These are phyloP conservation scores for Eucidaris tribuloides DNA, from an alignment of 35 echinoderm and acorn worm species.

Conservation along the genomic window DNA sequence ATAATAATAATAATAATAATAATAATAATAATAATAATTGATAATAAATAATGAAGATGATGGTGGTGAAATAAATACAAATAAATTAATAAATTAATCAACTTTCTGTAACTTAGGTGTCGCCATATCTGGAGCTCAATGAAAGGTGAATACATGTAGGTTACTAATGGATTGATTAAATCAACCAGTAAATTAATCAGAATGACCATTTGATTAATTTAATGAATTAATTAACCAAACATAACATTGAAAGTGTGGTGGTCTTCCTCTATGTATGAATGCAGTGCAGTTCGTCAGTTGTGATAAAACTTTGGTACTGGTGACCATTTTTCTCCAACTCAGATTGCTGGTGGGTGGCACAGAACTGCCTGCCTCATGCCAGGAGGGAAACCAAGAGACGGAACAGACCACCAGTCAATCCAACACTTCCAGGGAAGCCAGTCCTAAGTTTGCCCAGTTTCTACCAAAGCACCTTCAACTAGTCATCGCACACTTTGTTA, in stretches of 20 bases:
- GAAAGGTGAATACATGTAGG: no score
- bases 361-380: neutral
- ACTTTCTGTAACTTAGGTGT: no score
- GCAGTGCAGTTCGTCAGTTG: neutral
- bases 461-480: slow-evolving; percentile 4
- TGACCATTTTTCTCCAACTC: neutral
- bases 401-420: neutral
- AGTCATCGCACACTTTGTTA: neutral
- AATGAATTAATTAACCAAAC: no score
- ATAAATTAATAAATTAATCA: no score
- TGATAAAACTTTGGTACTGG: neutral
- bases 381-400: slow-evolving; percentile 7
- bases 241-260: neutral
- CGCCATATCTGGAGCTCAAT: no score
- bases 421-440: neutral
- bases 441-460: neutral
- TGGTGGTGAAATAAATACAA: slow-evolving; percentile 1
- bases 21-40: neutral
- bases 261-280: neutral
- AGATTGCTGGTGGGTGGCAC: slow-evolving; percentile 18
- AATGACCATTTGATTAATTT: no score
- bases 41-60: neutral
- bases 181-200: no score
- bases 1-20: slow-evolving; percentile 5
- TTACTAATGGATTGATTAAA: no score